A percentile compares a stretch with the other conserved stretches of the same genome.
phyloP scores from a whole-genome alignment of 2,797 vertebrate genomes.

The Silurus lanzhouensis region DNA sequence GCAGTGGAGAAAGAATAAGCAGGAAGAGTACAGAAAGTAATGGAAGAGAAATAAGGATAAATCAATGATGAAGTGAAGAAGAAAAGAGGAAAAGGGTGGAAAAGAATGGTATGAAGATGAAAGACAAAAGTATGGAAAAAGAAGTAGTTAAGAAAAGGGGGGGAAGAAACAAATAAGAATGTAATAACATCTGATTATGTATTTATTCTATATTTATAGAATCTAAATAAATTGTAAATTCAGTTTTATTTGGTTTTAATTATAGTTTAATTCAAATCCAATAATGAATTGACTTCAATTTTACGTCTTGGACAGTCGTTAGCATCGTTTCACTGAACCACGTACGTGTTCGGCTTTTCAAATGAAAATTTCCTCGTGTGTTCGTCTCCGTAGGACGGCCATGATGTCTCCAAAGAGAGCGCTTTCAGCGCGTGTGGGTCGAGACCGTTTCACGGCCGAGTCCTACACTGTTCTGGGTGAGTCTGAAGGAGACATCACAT shows the following conservation, averaged over 20 bases:
- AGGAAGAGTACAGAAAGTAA: neutral
- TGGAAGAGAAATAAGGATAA: neutral
- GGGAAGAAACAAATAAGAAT: neutral
- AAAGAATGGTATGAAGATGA: neutral
- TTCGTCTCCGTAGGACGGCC: constrained; percentile 72
- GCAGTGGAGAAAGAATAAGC: neutral
- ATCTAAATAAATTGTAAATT: too few relatives aligned
- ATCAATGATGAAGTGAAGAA: neutral
- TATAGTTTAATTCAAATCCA: too few relatives aligned
- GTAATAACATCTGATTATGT: too few relatives aligned
- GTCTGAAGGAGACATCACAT: neutral
- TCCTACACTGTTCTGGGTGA: constrained; percentile 95
- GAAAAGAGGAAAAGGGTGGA: neutral
- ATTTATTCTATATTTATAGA: too few relatives aligned
- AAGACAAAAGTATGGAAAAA: neutral
- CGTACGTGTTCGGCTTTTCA: too few relatives aligned
- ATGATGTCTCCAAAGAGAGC: constrained; percentile 91
- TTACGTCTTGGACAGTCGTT: too few relatives aligned
- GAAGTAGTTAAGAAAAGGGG: neutral
- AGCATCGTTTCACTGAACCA: too few relatives aligned
- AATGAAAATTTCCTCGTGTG: neutral
- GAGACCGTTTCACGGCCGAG: constrained; percentile 92
- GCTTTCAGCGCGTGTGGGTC: constrained; percentile 79
- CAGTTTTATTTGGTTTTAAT: too few relatives aligned
- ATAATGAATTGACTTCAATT: too few relatives aligned